These are phyloP conservation scores for Cryptops parisi DNA, from an alignment of 2,888 invertebrate species.

Conservation along the genomic window DNA sequence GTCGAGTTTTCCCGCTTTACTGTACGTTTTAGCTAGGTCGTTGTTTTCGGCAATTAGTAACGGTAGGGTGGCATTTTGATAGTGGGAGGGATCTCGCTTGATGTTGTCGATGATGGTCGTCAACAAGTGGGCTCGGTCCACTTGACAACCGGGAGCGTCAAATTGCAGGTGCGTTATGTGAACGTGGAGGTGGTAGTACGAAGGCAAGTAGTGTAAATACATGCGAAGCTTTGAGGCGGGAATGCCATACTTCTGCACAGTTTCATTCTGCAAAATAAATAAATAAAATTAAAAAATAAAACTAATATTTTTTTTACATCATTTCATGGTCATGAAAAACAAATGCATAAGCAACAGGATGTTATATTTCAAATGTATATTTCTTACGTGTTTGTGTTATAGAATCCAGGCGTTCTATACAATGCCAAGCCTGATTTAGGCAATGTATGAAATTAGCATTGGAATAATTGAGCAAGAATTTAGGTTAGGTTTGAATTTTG, in stretches of 20 bases:
- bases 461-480: too few relatives aligned
- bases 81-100: slow-evolving; percentile 64
- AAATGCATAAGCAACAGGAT: neutral
- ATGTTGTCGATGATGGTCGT: slow-evolving; percentile 82
- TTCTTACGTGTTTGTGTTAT: neutral
- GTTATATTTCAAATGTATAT: neutral
- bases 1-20: neutral
- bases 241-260: slow-evolving; percentile 60
- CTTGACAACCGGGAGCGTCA: slow-evolving; percentile 56
- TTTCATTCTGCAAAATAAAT: slow-evolving; percentile 43
- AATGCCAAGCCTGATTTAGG: too few relatives aligned
- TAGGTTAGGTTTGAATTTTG: too few relatives aligned
- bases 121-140: slow-evolving; percentile 74
- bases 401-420: too few relatives aligned
- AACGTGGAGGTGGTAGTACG: slow-evolving; percentile 91
- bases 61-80: slow-evolving; percentile 62
- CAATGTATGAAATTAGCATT: too few relatives aligned
- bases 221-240: slow-evolving; percentile 50
- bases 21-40: neutral
- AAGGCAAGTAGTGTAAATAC: slow-evolving; percentile 90
- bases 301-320: neutral
- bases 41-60: slow-evolving; percentile 58
- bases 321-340: neutral
- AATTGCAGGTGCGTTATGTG: slow-evolving; percentile 72
- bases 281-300: neutral